These are phyloP conservation scores for Chalcis sispes DNA, from an alignment of 2,888 invertebrate species.

Conservation along the genomic window DNA sequence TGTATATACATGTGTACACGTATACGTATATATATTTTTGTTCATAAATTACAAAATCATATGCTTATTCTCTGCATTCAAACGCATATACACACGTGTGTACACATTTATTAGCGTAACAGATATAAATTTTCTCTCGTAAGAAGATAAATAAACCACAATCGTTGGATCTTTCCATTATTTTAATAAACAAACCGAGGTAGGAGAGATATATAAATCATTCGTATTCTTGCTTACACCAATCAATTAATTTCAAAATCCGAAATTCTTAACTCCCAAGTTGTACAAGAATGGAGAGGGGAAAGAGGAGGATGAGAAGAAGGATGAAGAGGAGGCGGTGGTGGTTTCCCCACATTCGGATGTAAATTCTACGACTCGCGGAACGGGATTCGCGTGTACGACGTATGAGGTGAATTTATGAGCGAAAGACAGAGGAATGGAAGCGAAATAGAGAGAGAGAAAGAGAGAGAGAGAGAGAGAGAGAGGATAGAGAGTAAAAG, in stretches of 20 bases:
- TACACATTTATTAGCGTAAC: too few species aligned
- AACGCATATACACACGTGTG: not conserved
- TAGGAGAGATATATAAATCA: too few species aligned
- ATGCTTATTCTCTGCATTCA: too few species aligned
- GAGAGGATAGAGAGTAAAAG: constrained; percentile 5
- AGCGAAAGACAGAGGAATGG: constrained; percentile 24
- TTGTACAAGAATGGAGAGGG: constrained; percentile 3
- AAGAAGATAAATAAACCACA: too few species aligned
- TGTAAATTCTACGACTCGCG: constrained; percentile 52
- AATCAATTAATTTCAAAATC: too few species aligned
- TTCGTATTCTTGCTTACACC: too few species aligned
- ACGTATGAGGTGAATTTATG: constrained; percentile 46
- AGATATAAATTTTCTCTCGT: too few species aligned
- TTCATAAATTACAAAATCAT: constrained; percentile 1
- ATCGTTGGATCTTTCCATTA: too few species aligned
- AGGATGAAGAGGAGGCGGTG: too few species aligned
- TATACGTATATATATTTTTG: not conserved
- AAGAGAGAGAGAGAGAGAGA: constrained; percentile 13
- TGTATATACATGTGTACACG: too few species aligned
- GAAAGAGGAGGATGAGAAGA: too few species aligned
- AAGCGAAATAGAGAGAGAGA: constrained; percentile 32
- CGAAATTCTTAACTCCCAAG: not conserved
- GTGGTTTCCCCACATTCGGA: constrained; percentile 38
- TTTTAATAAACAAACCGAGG: too few species aligned
- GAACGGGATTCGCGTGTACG: constrained; percentile 30